Evolutionary conservation across 1,140 invertebrate species (phyloP).

Genomic region (Eurosta solidaginis): DNA sequence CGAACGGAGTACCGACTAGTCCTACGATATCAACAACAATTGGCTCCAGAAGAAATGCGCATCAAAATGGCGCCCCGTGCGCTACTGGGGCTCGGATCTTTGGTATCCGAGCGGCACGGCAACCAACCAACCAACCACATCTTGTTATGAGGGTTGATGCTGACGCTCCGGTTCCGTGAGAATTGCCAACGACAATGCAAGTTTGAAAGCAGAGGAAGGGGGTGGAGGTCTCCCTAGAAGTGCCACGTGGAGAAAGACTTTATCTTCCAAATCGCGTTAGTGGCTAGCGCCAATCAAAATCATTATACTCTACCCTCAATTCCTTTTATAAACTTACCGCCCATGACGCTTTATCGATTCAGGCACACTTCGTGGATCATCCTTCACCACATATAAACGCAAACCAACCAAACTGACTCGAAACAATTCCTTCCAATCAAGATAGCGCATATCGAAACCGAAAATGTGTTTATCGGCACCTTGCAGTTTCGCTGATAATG

Average conservation of each 20-base stretch:
- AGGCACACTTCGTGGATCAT: constrained; percentile 69
- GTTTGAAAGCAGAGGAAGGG: too few species aligned
- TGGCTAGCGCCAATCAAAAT: neutral
- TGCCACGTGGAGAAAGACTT: neutral
- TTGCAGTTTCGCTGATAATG: constrained; percentile 67
- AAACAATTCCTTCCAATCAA: constrained; percentile 71
- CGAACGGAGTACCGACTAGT: too few species aligned
- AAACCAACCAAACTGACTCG: constrained; percentile 69
- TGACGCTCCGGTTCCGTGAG: too few species aligned
- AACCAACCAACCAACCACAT: too few species aligned
- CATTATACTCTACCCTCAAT: neutral
- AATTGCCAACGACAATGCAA: too few species aligned
- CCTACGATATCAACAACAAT: too few species aligned
- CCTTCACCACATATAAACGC: constrained; percentile 73
- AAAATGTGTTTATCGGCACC: constrained; percentile 69
- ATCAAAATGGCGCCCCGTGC: too few species aligned
- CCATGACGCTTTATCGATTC: constrained; percentile 64
- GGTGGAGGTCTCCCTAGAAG: too few species aligned
- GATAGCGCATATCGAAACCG: constrained; percentile 69
- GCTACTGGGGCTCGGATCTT: too few species aligned
- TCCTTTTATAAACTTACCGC: constrained; percentile 59
- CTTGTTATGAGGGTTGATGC: too few species aligned
- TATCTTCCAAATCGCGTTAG: neutral
- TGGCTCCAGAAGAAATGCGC: too few species aligned
- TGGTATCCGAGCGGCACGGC: too few species aligned